Base-by-base conservation (phyloP, 2,113 vertebrate species). In the Cyprinodon variegatus region DNA sequence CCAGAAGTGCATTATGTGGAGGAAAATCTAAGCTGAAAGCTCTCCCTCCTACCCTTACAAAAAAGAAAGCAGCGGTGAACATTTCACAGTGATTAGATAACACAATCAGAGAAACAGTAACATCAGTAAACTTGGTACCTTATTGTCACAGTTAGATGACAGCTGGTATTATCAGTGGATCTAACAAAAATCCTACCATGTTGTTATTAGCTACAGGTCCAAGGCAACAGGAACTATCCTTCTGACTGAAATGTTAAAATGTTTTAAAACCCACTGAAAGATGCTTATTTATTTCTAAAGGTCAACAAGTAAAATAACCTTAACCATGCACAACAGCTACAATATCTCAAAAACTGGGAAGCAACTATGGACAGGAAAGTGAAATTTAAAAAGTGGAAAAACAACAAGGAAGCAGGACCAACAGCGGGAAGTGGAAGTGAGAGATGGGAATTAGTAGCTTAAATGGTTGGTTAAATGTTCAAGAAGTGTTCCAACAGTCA, bases 1-100 rank as follows among this genome's bases (percentile, higher is more conserved):
- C 62, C 36, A 86, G 50, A 65, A 81, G 87, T 81, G 85, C 79
- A 82, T 9, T 69, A 85, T 76, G 73, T 57, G 66, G 65, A 86
- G 82, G 81, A 68, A 3, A 5, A 36, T 20, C 80, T 59, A 57
- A 72, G 80, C 78, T 68, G 67, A 81, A 71, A 69, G 86, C 68
- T 70, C 73, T 45, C 77, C 86, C 76, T 40, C 41, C 15, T 29
- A 29, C 29, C 75, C 63, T 38, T 4, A 41, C 43, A 6, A 71
- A 78, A 78, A 43, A 59, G 68, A 68, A 53, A 61, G 57, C 20
- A 57, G 64, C 61, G 66, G n/a, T 57, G 41, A 61, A 61, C 40
- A 36, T 40, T 73, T 46, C 60, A 62, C 37, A 73, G 65, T 67
- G 36, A 67, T 68, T 76, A 60, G 53, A 57, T 80, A 65, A 78